Evolutionary conservation across 2,113 vertebrate species (phyloP).

Genomic region (Pachycephala philippinensis): DNA sequence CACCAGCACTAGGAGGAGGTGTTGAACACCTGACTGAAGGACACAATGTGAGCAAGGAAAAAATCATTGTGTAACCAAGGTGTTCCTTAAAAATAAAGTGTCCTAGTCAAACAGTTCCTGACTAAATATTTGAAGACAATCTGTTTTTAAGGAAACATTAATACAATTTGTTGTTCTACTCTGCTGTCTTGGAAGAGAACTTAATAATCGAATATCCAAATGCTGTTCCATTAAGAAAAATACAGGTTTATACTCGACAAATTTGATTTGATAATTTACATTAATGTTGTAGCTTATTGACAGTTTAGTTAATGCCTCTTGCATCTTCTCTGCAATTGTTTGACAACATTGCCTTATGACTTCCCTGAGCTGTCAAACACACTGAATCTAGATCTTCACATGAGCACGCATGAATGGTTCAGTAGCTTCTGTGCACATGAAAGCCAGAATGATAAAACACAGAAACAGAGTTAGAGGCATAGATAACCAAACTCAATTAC

Average conservation of each 20-base stretch:
- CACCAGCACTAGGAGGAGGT: neutral
- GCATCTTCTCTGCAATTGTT: constrained; percentile 44
- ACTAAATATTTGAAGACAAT: neutral
- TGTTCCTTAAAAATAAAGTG: neutral
- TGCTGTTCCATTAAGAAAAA: neutral
- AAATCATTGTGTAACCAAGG: neutral
- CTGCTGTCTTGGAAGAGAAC: neutral
- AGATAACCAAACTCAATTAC: constrained; percentile 59
- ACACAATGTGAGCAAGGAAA: neutral
- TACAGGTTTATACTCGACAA: neutral
- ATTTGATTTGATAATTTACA: constrained; percentile 52
- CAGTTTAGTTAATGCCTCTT: constrained; percentile 16
- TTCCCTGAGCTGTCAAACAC: constrained; percentile 68
- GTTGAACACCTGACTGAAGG: neutral
- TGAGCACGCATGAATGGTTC: constrained; percentile 61
- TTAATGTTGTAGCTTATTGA: constrained; percentile 47
- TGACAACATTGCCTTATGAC: constrained; percentile 53
- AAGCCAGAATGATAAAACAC: constrained; percentile 57
- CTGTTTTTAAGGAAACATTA: neutral
- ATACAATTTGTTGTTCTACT: neutral
- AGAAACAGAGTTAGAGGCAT: constrained; percentile 51
- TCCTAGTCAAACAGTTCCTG: neutral
- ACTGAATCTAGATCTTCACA: constrained; percentile 39
- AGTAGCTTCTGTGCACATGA: constrained; percentile 42
- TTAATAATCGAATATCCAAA: neutral